Evolutionary conservation across 2,797 vertebrate genomes (phyloP), one percentile per base, ranked within the genome.

Genomic region (Perodicticus potto): DNA sequence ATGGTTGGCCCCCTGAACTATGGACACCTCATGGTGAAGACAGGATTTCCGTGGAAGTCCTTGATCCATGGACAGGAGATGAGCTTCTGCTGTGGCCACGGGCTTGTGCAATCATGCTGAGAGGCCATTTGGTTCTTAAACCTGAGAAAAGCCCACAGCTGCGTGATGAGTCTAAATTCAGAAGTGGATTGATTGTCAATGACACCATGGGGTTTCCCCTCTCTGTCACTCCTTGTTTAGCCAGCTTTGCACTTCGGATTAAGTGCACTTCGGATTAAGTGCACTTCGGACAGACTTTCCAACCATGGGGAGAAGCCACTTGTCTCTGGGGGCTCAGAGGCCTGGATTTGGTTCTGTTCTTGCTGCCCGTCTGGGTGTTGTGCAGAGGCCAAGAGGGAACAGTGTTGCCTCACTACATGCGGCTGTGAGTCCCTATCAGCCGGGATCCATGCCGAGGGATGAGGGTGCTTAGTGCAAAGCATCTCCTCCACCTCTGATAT

Each of bases 181-280:
- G 14, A 55, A 19, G 40, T 19, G 13, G 55, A 63, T 23, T 25
- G 29, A 16, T 11, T 16, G 17, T n/a, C 29, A 65, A 7, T 7
- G 37, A 22, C 1, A 12, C 17, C 9, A 63, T 9, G 4, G 40
- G 14, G 23, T 2, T 63, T 0, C 2, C 12, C 2, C 49, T 43
- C 53, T 55, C 13, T 7, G 4, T 16, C 3, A 4, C 3, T 5
- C 11, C 43, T 74, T 25, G 70, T 72, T 53, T 55, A 43, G 14
- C 34, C 23, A 69, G 32, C 11, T 45, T 16, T 4, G 43, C 4
- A 10, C 59, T 78, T 80, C 19, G 25, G 49, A 34, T 37, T 17
- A 86, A n/a, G 7, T 22, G 43, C 4, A 10, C 59, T 78, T 80
- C 19, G 25, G 49, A 34, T 37, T 17, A 86, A n/a, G 7, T 22